These are phyloP conservation scores for Neodon shergylaensis DNA, from an alignment of 2,113 vertebrate species.

Conservation along the genomic window DNA sequence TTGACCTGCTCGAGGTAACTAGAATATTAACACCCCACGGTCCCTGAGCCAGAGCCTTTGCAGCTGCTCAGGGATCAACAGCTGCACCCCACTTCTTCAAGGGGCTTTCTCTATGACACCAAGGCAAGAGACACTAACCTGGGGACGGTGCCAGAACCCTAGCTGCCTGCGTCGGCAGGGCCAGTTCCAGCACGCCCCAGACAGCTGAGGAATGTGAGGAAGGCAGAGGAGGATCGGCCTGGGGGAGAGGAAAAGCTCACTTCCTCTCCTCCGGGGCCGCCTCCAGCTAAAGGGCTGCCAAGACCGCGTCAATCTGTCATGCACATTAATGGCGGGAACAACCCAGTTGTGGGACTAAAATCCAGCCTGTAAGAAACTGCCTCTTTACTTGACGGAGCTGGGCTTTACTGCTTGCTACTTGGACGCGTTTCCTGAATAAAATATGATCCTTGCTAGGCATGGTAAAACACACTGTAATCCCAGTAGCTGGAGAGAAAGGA, in stretches of 20 bases:
- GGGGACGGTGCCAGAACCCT: constrained; percentile 33
- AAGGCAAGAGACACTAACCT: constrained; percentile 1
- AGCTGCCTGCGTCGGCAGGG: not conserved
- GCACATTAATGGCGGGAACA: not conserved
- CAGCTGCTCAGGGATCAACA: not conserved
- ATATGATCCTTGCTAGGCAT: not conserved
- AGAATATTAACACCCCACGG: constrained; percentile 58
- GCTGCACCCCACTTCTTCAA: constrained; percentile 56
- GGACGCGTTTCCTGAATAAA: not conserved
- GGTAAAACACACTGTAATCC: not conserved
- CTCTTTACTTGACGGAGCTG: not conserved
- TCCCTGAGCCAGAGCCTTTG: constrained; percentile 16
- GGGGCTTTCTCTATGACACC: constrained; percentile 24
- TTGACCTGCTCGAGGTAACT: constrained; percentile 48
- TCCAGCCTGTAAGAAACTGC: not conserved
- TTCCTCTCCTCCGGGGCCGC: constrained; percentile 4
- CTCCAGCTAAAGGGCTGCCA: constrained; percentile 55
- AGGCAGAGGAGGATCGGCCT: constrained; percentile 2
- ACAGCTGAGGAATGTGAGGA: constrained; percentile 36
- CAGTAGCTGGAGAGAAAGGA: not conserved
- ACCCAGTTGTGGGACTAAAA: constrained; percentile 18
- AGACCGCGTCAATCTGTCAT: not conserved
- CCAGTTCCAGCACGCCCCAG: constrained; percentile 48
- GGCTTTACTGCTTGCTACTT: not conserved
- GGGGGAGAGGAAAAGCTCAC: not conserved